These are phyloP conservation scores for Aphidius colemani DNA, from an alignment of 2,888 invertebrate species.

Conservation along the genomic window DNA sequence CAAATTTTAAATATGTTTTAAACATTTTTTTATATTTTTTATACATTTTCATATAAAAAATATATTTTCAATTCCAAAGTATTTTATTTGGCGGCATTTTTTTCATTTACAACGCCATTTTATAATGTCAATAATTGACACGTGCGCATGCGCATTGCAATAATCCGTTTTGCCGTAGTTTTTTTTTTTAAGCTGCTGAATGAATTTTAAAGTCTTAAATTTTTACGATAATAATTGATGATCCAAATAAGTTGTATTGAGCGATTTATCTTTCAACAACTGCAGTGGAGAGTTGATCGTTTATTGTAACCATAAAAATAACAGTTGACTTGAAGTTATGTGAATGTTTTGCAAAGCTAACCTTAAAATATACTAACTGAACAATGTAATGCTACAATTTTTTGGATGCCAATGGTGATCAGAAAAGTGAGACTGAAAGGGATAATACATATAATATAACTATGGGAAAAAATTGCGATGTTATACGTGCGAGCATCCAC, in stretches of 20 bases:
- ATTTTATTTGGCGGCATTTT: too few relatives aligned
- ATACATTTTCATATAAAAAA: too few relatives aligned
- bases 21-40: too few relatives aligned
- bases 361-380: conserved; percentile 32
- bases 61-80: too few relatives aligned
- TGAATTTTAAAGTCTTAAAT: neutral
- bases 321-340: conserved; percentile 50
- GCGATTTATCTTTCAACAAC: conserved; percentile 49
- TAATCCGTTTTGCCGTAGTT: neutral
- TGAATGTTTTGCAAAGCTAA: conserved; percentile 34
- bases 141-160: too few relatives aligned
- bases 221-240: neutral
- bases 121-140: too few relatives aligned
- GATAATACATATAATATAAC: conserved; percentile 9
- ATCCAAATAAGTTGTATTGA: conserved; percentile 43
- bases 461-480: neutral
- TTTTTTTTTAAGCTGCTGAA: neutral
- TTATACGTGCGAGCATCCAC: conserved; percentile 49
- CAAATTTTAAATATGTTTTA: too few relatives aligned
- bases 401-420: conserved; percentile 20
- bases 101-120: too few relatives aligned
- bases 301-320: conserved; percentile 46
- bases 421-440: conserved; percentile 7
- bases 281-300: conserved; percentile 35
- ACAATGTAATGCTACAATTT: conserved; percentile 17